Evolutionary conservation across 1,140 invertebrate genomes (phyloP).

Genomic region (Ostrea denselamellosa): DNA sequence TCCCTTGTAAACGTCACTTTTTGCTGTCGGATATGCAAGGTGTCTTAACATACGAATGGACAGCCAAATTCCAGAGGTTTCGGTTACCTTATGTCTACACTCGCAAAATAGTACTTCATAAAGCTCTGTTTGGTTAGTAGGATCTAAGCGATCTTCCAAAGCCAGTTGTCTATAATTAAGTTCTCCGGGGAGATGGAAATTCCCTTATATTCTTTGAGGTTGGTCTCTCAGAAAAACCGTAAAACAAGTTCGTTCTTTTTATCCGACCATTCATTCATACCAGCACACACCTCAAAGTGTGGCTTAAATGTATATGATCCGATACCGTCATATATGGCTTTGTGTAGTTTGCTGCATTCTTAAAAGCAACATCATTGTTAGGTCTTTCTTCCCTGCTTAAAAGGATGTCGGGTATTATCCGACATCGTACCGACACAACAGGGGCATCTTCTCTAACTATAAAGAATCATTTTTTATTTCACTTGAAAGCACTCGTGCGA

Average conservation of each 20-base stretch:
- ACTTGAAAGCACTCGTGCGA: too few relatives aligned
- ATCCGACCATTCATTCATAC: slow-evolving; percentile 25
- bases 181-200: background rate
- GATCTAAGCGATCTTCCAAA: background rate
- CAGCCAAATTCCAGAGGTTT: background rate
- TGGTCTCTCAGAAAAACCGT: background rate
- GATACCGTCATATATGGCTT: too few relatives aligned
- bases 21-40: background rate
- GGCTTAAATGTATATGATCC: slow-evolving; percentile 43
- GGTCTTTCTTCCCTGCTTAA: too few relatives aligned
- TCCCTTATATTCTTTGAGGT: background rate
- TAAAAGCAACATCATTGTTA: too few relatives aligned
- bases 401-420: too few relatives aligned
- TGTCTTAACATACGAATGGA: background rate
- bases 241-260: background rate
- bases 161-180: too few relatives aligned
- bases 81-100: background rate
- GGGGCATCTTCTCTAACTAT: too few relatives aligned
- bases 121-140: background rate
- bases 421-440: too few relatives aligned
- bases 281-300: slow-evolving; percentile 49
- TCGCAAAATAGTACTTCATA: too few relatives aligned
- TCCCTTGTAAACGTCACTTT: background rate
- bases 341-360: too few relatives aligned
- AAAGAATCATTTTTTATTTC: too few relatives aligned